These are phyloP conservation scores for Silurus asotus DNA, from an alignment of 2,113 vertebrate genomes.

Conservation along the genomic window DNA sequence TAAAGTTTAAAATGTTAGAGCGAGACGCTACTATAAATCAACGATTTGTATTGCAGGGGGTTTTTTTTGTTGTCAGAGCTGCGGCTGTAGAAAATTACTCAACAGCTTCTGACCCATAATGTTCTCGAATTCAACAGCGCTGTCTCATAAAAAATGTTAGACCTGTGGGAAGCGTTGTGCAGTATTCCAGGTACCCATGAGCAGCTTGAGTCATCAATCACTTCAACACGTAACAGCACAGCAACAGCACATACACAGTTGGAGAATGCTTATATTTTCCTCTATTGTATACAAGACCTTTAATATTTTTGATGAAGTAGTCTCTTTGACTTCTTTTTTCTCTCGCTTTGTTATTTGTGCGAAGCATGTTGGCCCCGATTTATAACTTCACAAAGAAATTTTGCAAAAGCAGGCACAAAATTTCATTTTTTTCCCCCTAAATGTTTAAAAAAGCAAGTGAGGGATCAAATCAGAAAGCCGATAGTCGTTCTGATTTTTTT, in stretches of 20 bases:
- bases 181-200: neutral
- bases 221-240: neutral
- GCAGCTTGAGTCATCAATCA: neutral
- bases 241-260: neutral
- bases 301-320: slow-evolving; percentile 12
- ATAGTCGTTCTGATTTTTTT: slow-evolving; percentile 13
- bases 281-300: neutral
- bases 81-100: neutral
- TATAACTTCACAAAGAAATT: neutral
- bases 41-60: neutral
- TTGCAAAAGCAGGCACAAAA: neutral
- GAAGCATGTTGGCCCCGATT: neutral
- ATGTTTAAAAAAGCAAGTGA: neutral
- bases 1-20: neutral
- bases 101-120: neutral
- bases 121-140: neutral
- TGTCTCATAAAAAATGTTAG: neutral
- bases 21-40: neutral
- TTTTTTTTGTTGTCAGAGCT: neutral
- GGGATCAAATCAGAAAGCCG: neutral
- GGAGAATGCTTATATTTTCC: neutral
- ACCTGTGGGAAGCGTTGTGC: neutral
- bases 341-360: neutral
- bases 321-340: neutral
- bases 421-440: neutral